phyloP scores from a whole-genome alignment of 2,113 vertebrate species.

The Sinocyclocheilus anshuiensis region DNA sequence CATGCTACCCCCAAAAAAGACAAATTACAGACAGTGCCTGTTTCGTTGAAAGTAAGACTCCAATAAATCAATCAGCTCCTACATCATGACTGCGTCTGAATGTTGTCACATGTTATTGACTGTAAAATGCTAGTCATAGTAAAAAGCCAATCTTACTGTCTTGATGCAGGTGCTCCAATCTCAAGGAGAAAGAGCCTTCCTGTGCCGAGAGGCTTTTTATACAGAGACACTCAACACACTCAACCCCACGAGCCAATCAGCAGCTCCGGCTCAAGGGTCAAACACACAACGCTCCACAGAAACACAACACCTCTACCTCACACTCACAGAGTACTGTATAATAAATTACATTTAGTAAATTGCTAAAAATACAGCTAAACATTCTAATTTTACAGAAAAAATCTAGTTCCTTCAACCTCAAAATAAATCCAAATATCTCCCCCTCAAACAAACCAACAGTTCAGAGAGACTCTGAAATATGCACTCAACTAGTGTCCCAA shows the following conservation, averaged over 20 bases:
- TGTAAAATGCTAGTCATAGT: slow-evolving; percentile 5
- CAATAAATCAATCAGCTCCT: not conserved
- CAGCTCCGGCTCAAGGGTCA: slow-evolving; percentile 49
- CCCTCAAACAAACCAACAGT: not conserved
- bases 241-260: slow-evolving; percentile 54
- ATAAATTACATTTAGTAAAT: not conserved
- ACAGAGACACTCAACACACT: slow-evolving; percentile 46
- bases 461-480: not conserved
- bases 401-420: too few species aligned
- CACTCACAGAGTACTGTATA: not conserved
- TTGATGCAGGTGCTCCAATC: slow-evolving; percentile 28
- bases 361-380: not conserved
- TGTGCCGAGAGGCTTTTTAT: slow-evolving; percentile 57
- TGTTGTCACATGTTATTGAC: not conserved
- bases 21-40: not conserved
- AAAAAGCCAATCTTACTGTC: slow-evolving; percentile 33
- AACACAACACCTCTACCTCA: slow-evolving; percentile 14
- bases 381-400: not conserved
- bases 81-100: not conserved
- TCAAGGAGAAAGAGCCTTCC: slow-evolving; percentile 43
- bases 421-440: not conserved
- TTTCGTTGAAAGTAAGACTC: not conserved
- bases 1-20: not conserved
- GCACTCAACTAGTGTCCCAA: not conserved
- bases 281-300: slow-evolving; percentile 22